Conservation (phyloP, 2,113 vertebrate species). For the Lasiurus cinereus region DNA sequence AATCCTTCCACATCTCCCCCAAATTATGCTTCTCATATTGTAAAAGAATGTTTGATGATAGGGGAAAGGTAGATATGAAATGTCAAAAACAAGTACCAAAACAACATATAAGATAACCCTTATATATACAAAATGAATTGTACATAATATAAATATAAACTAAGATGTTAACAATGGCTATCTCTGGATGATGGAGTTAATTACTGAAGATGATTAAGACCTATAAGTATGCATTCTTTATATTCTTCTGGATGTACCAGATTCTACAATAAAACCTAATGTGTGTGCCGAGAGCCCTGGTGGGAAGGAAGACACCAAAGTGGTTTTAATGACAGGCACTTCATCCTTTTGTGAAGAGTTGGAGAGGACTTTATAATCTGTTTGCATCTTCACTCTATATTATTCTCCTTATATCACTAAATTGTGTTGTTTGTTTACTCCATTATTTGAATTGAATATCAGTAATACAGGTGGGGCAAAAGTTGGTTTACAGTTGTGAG, state of each 20-base stretch:
- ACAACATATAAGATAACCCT: not conserved
- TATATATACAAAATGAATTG: not conserved
- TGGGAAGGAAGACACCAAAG: not conserved
- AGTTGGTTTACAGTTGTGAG: not conserved
- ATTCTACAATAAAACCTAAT: conserved; percentile 19
- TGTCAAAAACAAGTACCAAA: conserved; percentile 32
- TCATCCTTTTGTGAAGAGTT: not conserved
- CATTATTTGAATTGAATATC: conserved; percentile 35
- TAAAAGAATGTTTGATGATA: conserved; percentile 9
- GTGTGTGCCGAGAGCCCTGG: not conserved
- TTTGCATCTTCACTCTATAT: not conserved
- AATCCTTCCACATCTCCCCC: not conserved
- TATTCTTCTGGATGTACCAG: not conserved
- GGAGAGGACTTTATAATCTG: not conserved
- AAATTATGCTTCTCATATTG: conserved; percentile 9
- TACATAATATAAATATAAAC: not conserved
- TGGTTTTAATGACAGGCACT: not conserved
- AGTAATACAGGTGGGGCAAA: not conserved
- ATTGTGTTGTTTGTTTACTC: not conserved
- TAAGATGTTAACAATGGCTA: conserved; percentile 17
- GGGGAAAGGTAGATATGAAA: not conserved
- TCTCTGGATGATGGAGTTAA: not conserved
- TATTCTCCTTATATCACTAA: conserved; percentile 15
- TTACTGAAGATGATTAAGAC: not conserved
- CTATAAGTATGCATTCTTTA: conserved; percentile 14